Evolutionary conservation across 2,797 vertebrate genomes (phyloP), one percentile per base, ranked within the genome.

Genomic region (Mycteria americana): DNA sequence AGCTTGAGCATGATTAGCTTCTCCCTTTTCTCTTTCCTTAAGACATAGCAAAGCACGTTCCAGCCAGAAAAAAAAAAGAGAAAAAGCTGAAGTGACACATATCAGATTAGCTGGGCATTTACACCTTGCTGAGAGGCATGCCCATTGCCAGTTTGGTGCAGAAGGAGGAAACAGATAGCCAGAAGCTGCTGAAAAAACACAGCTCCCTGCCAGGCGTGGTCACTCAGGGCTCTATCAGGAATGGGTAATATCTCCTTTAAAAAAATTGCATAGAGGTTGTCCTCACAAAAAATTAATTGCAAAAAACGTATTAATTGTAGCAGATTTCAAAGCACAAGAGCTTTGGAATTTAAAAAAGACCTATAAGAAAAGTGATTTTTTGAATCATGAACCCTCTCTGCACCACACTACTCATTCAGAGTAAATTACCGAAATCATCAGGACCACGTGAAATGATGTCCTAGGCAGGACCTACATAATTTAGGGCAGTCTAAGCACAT

Each of bases 1-100:
- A 90, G 91, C 92, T 94, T 76, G 83, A 86, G 65, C 6, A 2
- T 48, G 60, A 94, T 93, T 87, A 87, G 80, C 35, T 59, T 94
- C 35, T 94, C 33, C 43, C 17, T 77, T 60, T 67, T 62, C 72
- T 78, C 53, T 19, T 81, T 89, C 48, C 70, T 85, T 45, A 93
- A 92, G 65, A 64, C 63, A 35, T 28, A 80, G 54, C 37, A 83
- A 92, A 89, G 31, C 39, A 63, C 5, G 8, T 90, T 96, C 35
- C 50, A 85, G 53, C 7, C n/a, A 86, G 76, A 22, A 57, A 50
- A 27, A 43, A 17, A n/a, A 48, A 18, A 62, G 53, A 68, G 28
- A 35, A 81, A 51, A 73, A 57, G 18, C 68, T 76, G 64, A 87
- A 89, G 51, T 59, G 50, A 48, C 0, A 3, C 33, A 12, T 75